Evolutionary conservation across 1,140 invertebrate genomes (phyloP), one percentile per base, ranked within the genome.

Genomic region (Manduca sexta): DNA sequence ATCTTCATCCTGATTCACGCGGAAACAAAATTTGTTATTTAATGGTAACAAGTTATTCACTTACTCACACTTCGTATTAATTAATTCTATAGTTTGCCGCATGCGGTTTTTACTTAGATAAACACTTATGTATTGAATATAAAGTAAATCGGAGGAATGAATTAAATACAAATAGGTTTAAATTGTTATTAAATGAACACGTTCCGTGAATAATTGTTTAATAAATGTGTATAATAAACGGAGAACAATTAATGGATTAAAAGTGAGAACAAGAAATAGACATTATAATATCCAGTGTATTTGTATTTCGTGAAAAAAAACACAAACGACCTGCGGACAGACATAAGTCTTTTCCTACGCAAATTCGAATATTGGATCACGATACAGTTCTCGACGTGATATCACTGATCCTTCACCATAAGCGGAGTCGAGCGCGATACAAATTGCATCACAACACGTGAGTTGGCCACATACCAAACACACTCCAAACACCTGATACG

Each of bases 381-480:
- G 21, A 26, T 5, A 8, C 4, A 26, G 8, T 26, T 26, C 4
- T 26, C 21, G 1, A 8, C 21, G 21, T 26, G 21, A 26, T 26
- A 26, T 26, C 21, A 26, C 21, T 8, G 21, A 26, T 8, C 21
- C 4, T 26, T 8, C 21, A 8, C 8, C 21, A 26, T 26, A 3
- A 26, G 21, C 4, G 8, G 21, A 26, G 21, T 8, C 21, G n/a
- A n/a, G n/a, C 21, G 8, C 21, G 21, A 2, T 35, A 35, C 34
- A 35, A 14, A 35, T 35, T 35, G 34, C 34, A 31, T n/a, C 33
- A 45, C 31, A 10, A 31, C 15, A 72, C 73, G 79, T 78, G 76
- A 78, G 73, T 78, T 80, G 76, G 76, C 69, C 60, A 56, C 64
- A 66, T 50, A 73, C 69, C 79, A 78, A 80, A 57, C 55, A 66